phyloP scores from a whole-genome alignment of 2,888 invertebrate species.

The Limnephilus lunatus region DNA sequence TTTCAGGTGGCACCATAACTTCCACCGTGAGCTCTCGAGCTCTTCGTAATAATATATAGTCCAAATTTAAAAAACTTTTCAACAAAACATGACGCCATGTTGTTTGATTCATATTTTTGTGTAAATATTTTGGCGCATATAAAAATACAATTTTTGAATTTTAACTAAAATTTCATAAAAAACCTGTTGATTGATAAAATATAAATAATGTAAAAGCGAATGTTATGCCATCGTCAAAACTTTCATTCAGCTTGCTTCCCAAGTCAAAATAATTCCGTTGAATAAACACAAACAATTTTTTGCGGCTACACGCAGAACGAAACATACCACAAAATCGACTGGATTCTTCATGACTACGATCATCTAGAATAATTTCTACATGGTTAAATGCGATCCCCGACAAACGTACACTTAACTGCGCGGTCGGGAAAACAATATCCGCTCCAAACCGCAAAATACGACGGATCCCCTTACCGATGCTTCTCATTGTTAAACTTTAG shows the following conservation, averaged over 20 bases:
- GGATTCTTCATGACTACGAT: slow-evolving; percentile 28
- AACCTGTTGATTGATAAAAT: too few relatives aligned
- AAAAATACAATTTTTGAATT: neutral
- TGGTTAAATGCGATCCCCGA: slow-evolving; percentile 52
- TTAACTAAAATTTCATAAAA: too few relatives aligned
- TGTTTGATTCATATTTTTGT: neutral
- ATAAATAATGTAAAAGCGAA: neutral
- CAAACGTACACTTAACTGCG: slow-evolving; percentile 58
- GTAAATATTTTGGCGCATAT: neutral
- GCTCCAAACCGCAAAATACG: slow-evolving; percentile 62
- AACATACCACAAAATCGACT: slow-evolving; percentile 24
- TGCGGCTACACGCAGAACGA: neutral
- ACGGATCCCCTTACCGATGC: slow-evolving; percentile 29
- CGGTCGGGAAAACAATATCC: slow-evolving; percentile 65
- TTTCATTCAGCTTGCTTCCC: neutral
- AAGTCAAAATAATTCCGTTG: neutral
- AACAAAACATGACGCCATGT: neutral
- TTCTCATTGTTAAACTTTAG: slow-evolving; percentile 51
- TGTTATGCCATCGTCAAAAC: neutral
- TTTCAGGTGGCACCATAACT: too few relatives aligned
- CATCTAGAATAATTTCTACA: slow-evolving; percentile 3
- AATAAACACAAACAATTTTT: neutral
- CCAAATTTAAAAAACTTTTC: neutral
- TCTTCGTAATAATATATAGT: too few relatives aligned
- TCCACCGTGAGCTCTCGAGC: too few relatives aligned